Percentiles rank a stretch among this genome's conserved stretches.
These are phyloP conservation scores for Rhabdomys pumilio DNA, from an alignment of 2,797 vertebrate species.

Conservation along the genomic window DNA sequence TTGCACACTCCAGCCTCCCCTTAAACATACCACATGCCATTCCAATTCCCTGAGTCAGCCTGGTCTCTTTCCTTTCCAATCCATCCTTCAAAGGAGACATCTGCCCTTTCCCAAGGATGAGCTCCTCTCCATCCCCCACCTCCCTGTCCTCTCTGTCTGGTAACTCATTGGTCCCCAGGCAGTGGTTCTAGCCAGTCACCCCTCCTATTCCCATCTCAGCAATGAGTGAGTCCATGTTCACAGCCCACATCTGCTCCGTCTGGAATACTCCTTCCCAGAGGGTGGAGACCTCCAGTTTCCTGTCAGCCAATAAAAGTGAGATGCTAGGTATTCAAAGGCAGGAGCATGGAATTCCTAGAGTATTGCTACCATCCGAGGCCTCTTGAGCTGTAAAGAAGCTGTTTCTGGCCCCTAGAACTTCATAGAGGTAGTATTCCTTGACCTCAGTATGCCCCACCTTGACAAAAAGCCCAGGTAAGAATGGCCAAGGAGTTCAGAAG, in stretches of 20 bases:
- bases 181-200: neutral
- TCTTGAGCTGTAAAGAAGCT: neutral
- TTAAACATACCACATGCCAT: neutral
- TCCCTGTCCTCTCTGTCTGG: neutral
- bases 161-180: neutral
- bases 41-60: neutral
- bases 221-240: neutral
- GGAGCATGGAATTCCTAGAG: neutral
- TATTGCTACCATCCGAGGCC: neutral
- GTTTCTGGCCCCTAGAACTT: neutral
- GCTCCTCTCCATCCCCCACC: neutral
- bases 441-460: neutral
- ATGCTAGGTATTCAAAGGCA: conserved; percentile 33
- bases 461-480: neutral
- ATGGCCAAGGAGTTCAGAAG: neutral
- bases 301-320: conserved; percentile 29
- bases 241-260: neutral
- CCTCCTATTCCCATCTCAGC: neutral
- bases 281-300: neutral
- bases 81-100: neutral
- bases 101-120: neutral
- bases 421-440: neutral
- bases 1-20: rapidly evolving
- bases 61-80: neutral
- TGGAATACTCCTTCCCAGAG: neutral